phyloP scores from a whole-genome alignment of 2,888 invertebrate genomes.

The Melipona bicolor region DNA sequence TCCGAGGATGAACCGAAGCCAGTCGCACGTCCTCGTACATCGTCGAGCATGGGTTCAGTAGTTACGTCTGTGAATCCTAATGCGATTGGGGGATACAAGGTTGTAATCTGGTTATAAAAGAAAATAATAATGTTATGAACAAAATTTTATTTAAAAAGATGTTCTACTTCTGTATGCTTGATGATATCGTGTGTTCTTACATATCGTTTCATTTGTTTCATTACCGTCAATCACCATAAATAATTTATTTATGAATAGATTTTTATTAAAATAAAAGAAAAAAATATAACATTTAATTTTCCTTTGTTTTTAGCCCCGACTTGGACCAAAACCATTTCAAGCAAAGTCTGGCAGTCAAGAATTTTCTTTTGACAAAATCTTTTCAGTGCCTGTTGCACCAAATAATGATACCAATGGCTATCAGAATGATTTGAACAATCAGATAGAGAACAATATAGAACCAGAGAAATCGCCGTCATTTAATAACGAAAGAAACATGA shows the following conservation, averaged over 20 bases:
- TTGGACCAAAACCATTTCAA: slow-evolving; percentile 94
- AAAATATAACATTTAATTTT: slow-evolving; percentile 30
- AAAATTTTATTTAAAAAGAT: slow-evolving; percentile 24
- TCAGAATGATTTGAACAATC: slow-evolving; percentile 74
- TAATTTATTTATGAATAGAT: background rate
- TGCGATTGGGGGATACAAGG: slow-evolving; percentile 90
- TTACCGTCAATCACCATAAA: slow-evolving; percentile 30
- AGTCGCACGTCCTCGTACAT: slow-evolving; percentile 89
- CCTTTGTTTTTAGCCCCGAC: slow-evolving; percentile 88
- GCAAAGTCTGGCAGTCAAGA: slow-evolving; percentile 90
- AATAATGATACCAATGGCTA: slow-evolving; percentile 81
- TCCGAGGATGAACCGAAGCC: slow-evolving; percentile 90
- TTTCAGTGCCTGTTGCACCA: slow-evolving; percentile 91
- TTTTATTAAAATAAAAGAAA: background rate
- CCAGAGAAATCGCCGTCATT: slow-evolving; percentile 75
- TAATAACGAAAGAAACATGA: slow-evolving; percentile 77
- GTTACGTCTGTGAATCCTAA: slow-evolving; percentile 87
- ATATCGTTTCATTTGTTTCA: slow-evolving; percentile 41
- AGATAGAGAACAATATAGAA: slow-evolving; percentile 75
- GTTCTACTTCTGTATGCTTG: slow-evolving; percentile 64
- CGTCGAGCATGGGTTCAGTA: slow-evolving; percentile 85
- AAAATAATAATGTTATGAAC: slow-evolving; percentile 45
- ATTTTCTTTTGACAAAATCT: slow-evolving; percentile 92
- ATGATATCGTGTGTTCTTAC: slow-evolving; percentile 40
- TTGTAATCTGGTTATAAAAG: slow-evolving; percentile 80